phyloP scores from a whole-genome alignment of 2,797 vertebrate genomes.

The Caiman crocodilus region DNA sequence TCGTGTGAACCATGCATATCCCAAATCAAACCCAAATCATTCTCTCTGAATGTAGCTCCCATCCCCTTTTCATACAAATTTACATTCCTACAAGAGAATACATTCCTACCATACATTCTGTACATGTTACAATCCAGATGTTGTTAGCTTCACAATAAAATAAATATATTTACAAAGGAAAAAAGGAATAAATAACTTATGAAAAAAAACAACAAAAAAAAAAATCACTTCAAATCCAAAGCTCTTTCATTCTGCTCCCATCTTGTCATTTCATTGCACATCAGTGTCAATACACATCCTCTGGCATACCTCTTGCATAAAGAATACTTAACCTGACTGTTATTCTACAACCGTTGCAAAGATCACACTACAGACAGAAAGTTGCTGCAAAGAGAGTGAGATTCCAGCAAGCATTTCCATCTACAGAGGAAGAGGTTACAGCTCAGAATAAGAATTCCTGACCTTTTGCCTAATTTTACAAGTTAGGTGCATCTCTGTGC shows the following conservation, averaged over 20 bases:
- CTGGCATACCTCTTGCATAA: neutral
- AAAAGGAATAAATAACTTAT: constrained; percentile 97
- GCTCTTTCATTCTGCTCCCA: constrained; percentile 86
- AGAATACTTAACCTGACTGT: constrained; percentile 22
- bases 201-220: constrained; percentile 76
- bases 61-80: constrained; percentile 86
- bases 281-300: constrained; percentile 65
- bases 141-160: constrained; percentile 96
- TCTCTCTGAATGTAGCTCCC: constrained; percentile 82
- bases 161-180: constrained; percentile 99
- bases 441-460: neutral
- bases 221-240: constrained; percentile 92
- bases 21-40: constrained; percentile 64
- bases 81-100: constrained; percentile 93
- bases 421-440: neutral
- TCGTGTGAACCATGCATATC: constrained; percentile 67
- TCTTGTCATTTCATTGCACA: constrained; percentile 86
- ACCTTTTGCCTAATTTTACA: neutral
- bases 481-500: neutral
- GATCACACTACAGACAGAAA: neutral
- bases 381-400: neutral
- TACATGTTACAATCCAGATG: constrained; percentile 96
- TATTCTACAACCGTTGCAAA: neutral
- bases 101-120: constrained; percentile 98
- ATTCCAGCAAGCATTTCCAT: neutral